Evolutionary conservation across 2,113 vertebrate species (phyloP).

Genomic region (Scomber japonicus): DNA sequence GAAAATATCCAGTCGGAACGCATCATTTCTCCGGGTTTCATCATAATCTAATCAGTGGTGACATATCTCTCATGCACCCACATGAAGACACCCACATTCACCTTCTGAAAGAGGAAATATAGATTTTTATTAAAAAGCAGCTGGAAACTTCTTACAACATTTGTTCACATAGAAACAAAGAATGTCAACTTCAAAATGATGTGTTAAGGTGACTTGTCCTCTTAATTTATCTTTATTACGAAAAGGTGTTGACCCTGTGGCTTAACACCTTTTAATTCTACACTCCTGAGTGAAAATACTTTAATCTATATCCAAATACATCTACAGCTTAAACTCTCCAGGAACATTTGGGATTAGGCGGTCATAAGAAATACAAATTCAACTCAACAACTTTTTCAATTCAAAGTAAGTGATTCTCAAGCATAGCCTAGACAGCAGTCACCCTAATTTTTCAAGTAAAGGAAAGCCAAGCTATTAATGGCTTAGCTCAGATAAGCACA

Average conservation of each 20-base stretch:
- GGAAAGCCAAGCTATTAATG: constrained; percentile 64
- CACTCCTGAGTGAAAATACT: background rate
- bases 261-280: constrained; percentile 15
- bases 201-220: background rate
- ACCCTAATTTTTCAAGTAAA: constrained; percentile 52
- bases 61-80: constrained; percentile 34
- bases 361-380: constrained; percentile 51
- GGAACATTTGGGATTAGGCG: constrained; percentile 50
- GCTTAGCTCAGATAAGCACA: constrained; percentile 69
- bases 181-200: background rate
- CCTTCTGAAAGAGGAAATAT: constrained; percentile 1
- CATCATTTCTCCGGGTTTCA: constrained; percentile 50
- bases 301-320: constrained; percentile 43
- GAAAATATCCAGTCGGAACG: constrained; percentile 28
- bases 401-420: constrained; percentile 68
- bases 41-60: constrained; percentile 46
- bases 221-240: constrained; percentile 30
- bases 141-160: constrained; percentile 5
- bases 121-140: background rate
- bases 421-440: constrained; percentile 57
- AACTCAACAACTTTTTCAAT: constrained; percentile 56
- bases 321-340: constrained; percentile 32
- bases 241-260: constrained; percentile 5
- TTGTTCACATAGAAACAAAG: constrained; percentile 1
- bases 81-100: constrained; percentile 5